These are phyloP conservation scores for Idaea biselata DNA, from an alignment of 2,888 invertebrate species.

Conservation along the genomic window DNA sequence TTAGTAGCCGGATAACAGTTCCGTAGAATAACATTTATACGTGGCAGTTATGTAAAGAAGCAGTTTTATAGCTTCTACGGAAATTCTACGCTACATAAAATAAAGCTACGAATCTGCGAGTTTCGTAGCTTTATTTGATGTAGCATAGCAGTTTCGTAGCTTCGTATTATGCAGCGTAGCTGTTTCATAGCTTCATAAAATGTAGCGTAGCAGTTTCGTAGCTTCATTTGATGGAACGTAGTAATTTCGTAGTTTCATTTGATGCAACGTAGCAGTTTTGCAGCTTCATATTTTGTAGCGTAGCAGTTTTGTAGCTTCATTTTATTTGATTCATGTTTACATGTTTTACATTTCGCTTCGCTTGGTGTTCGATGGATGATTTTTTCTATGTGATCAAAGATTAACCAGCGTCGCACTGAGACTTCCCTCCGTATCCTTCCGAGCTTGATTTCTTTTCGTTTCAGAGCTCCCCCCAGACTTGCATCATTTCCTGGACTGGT, in stretches of 20 bases:
- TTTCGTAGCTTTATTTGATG: not conserved
- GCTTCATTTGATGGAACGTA: not conserved
- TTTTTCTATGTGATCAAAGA: too few relatives aligned
- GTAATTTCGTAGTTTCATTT: not conserved
- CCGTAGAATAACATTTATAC: too few relatives aligned
- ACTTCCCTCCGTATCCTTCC: too few relatives aligned
- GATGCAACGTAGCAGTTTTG: not conserved
- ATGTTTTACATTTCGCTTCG: too few relatives aligned
- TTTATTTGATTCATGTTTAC: too few relatives aligned
- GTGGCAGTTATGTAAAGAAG: too few relatives aligned
- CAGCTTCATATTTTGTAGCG: not conserved
- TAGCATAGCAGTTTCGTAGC: too few relatives aligned
- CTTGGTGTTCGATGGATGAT: too few relatives aligned
- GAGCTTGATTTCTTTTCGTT: constrained; percentile 6
- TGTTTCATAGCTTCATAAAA: too few relatives aligned
- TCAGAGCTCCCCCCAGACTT: constrained; percentile 61
- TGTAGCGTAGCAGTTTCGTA: not conserved
- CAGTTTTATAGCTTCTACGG: not conserved
- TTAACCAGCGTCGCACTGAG: not conserved
- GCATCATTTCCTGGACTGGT: constrained; percentile 55
- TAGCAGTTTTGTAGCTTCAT: not conserved
- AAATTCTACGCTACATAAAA: too few relatives aligned
- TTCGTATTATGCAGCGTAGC: too few relatives aligned
- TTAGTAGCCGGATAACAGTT: not conserved
- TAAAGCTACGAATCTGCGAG: too few relatives aligned